A percentile compares a stretch with the other conserved stretches of the same genome.
These are phyloP conservation scores for Alauda arvensis DNA, from an alignment of 2,797 vertebrate species.

Conservation along the genomic window DNA sequence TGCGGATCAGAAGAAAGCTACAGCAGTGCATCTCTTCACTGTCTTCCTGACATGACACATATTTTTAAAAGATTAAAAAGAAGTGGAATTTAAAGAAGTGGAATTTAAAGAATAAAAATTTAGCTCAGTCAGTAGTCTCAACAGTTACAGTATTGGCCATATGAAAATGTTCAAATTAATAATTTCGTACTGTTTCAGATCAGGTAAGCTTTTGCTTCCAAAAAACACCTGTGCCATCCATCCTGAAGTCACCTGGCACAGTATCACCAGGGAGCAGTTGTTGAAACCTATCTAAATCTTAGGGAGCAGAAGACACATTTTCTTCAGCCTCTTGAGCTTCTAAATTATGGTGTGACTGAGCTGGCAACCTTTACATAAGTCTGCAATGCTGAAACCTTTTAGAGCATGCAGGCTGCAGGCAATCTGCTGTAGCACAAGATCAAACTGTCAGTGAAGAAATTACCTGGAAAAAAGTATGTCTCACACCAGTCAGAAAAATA, in stretches of 20 bases:
- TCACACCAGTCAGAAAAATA: background rate
- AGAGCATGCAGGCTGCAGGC: background rate
- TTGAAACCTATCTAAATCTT: background rate
- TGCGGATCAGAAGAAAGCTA: background rate
- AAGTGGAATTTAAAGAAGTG: background rate
- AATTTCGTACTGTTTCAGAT: background rate
- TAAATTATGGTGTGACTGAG: background rate
- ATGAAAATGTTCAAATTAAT: background rate
- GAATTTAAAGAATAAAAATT: background rate
- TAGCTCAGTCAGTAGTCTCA: background rate
- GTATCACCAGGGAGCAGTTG: background rate
- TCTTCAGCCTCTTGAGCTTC: background rate
- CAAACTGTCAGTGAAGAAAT: background rate
- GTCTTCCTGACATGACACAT: background rate
- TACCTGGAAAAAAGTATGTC: background rate
- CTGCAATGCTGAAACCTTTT: background rate
- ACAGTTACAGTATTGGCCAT: background rate
- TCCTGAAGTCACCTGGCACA: background rate
- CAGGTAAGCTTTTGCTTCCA: background rate
- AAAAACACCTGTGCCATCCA: background rate
- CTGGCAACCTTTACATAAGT: background rate
- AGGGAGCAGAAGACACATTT: background rate
- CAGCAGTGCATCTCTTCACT: background rate
- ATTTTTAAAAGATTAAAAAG: background rate
- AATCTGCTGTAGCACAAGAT: background rate